Conservation (phyloP, 2,113 vertebrate genomes). For the Nycticebus coucang region DNA sequence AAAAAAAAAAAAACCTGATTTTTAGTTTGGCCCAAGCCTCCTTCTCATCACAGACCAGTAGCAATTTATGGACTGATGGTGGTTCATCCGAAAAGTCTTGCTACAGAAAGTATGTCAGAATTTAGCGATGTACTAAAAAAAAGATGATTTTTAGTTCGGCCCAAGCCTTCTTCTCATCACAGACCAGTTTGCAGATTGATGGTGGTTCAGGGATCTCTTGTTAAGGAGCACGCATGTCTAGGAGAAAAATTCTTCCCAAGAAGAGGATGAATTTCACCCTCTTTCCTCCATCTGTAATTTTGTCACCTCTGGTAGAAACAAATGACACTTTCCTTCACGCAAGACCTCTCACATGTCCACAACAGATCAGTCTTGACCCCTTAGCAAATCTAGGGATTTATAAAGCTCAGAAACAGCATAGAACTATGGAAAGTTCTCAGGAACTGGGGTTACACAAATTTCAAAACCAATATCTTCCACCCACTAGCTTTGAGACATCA, state of each 20-base stretch:
- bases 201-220: neutral
- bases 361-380: too few species aligned
- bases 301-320: neutral
- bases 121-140: neutral
- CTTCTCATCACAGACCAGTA: neutral
- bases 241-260: neutral
- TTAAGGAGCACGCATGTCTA: neutral
- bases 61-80: too few species aligned
- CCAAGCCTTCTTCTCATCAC: neutral
- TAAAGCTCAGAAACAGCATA: neutral
- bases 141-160: neutral
- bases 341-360: neutral
- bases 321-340: neutral
- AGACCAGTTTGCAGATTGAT: neutral
- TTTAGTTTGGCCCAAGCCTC: neutral
- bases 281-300: neutral
- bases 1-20: neutral
- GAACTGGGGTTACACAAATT: neutral
- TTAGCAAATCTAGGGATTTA: neutral
- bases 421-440: neutral
- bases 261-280: neutral
- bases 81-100: neutral
- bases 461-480: neutral
- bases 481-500: neutral
- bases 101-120: neutral